Base-by-base conservation (phyloP, 2,113 vertebrate genomes). In the Synchiropus splendidus region DNA sequence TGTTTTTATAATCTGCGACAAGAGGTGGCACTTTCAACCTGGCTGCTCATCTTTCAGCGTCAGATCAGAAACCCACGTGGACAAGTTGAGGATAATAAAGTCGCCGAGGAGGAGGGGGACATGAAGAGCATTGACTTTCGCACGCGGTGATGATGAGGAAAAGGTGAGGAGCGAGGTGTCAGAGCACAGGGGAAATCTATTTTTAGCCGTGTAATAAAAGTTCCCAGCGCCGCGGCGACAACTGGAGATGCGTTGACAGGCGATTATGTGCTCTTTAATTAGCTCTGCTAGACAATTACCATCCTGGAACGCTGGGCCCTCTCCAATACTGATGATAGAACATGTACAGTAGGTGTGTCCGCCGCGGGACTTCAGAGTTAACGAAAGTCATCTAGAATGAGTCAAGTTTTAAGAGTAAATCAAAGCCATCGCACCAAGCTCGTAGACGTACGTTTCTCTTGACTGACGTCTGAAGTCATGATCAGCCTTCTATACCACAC, bases 231-330 rank as follows among this genome's bases (percentile, higher is more conserved):
- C 16, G 15, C 36, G 14, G 15, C 11, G 31, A 48, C 38, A 34
- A 57, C 56, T 43, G 42, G 12, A 32, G 48, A 57, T 45, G 50
- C 42, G 51, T 35, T 67, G 78, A 78, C 68, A 59, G 67, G 48
- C 48, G 67, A 78, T 76, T 79, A 70, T 67, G 50, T 63, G 1
- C 17, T 52, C 56, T 72, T 64, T 79, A 79, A 81, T 81, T 79
- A 78, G 63, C 51, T 68, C 49, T 59, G 52, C 54, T 51, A 43
- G 52, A 58, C 56, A 75, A 72, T 70, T 64, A 77, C 53, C 37
- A 61, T 44, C 43, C 31, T 45, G 31, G 39, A 55, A 14, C 8
- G 10, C 12, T 32, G 17, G 11, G 12, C 4, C 21, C 21, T 27
- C 21, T 27, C n/a, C n/a, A n/a, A n/a, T n/a, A n/a, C n/a, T n/a